These are phyloP conservation scores for Drosophila punjabiensis DNA, from an alignment of 1,140 invertebrate species.

Conservation along the genomic window DNA sequence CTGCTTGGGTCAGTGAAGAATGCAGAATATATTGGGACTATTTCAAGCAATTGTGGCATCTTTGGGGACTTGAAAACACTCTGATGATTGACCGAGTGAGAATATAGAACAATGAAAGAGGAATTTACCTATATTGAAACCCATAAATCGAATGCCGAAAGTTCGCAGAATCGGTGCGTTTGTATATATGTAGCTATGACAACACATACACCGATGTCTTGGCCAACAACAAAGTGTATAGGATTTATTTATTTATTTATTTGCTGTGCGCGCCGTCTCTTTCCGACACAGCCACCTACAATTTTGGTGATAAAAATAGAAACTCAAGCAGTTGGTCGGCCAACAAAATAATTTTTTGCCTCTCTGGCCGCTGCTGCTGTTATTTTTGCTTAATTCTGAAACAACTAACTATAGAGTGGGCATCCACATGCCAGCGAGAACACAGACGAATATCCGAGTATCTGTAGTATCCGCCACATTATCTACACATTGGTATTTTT, in stretches of 20 bases:
- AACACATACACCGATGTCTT: slow-evolving; percentile 25
- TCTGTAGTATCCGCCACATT: slow-evolving; percentile 45
- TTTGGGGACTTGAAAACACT: background rate
- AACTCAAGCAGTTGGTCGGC: slow-evolving; percentile 78
- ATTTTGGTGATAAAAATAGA: slow-evolving; percentile 76
- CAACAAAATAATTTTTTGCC: slow-evolving; percentile 71
- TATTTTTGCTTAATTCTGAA: slow-evolving; percentile 81
- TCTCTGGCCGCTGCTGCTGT: slow-evolving; percentile 56
- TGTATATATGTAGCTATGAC: slow-evolving; percentile 21
- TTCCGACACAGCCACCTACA: slow-evolving; percentile 81
- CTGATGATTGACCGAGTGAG: slow-evolving; percentile 37
- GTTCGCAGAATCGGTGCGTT: slow-evolving; percentile 15
- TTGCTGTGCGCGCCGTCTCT: slow-evolving; percentile 40
- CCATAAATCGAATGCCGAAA: slow-evolving; percentile 56
- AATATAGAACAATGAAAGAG: slow-evolving; percentile 61
- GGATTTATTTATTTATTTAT: slow-evolving; percentile 72
- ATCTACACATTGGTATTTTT: slow-evolving; percentile 69
- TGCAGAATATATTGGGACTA: slow-evolving; percentile 4
- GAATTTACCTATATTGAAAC: slow-evolving; percentile 37
- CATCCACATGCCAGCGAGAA: slow-evolving; percentile 26
- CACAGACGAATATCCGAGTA: slow-evolving; percentile 17
- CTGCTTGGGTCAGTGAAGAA: background rate
- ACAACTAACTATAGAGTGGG: slow-evolving; percentile 80
- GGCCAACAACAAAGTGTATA: slow-evolving; percentile 63
- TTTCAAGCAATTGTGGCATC: background rate